phyloP scores from a whole-genome alignment of 2,888 invertebrate species.

The Acanthosepion esculentum region DNA sequence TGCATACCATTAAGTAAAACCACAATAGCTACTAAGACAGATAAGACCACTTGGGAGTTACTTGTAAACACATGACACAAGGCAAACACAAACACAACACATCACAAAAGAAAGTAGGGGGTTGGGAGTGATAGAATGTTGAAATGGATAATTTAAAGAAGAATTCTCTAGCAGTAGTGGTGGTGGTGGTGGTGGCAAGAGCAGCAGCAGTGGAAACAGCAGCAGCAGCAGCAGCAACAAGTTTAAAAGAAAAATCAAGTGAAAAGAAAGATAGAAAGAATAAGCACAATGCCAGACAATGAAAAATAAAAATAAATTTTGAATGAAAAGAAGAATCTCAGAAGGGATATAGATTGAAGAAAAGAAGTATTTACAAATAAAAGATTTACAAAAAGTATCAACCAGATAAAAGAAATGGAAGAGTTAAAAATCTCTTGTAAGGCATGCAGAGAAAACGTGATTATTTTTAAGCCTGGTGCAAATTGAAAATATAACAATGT shows the following conservation, averaged over 20 bases:
- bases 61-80: conserved; percentile 20
- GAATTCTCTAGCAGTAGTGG: conserved; percentile 3
- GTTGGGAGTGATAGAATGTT: neutral
- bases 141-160: conserved; percentile 17
- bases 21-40: conserved; percentile 33
- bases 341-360: neutral
- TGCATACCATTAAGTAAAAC: conserved; percentile 44
- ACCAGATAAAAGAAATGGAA: neutral
- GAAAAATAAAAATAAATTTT: conserved; percentile 15
- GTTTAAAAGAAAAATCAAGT: neutral
- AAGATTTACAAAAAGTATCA: neutral
- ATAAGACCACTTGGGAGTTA: conserved; percentile 22
- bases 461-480: neutral
- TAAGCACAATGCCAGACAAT: conserved; percentile 24
- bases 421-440: neutral
- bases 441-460: conserved; percentile 21
- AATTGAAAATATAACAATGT: neutral
- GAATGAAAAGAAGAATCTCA: neutral
- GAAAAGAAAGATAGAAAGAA: neutral
- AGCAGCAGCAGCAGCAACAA: neutral
- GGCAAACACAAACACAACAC: neutral
- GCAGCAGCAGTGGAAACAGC: neutral
- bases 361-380: neutral
- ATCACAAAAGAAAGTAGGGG: conserved; percentile 1
- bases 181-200: neutral